Base-by-base conservation (phyloP, 2,888 invertebrate species). In the Stenoptilia bipunctidactyla region DNA sequence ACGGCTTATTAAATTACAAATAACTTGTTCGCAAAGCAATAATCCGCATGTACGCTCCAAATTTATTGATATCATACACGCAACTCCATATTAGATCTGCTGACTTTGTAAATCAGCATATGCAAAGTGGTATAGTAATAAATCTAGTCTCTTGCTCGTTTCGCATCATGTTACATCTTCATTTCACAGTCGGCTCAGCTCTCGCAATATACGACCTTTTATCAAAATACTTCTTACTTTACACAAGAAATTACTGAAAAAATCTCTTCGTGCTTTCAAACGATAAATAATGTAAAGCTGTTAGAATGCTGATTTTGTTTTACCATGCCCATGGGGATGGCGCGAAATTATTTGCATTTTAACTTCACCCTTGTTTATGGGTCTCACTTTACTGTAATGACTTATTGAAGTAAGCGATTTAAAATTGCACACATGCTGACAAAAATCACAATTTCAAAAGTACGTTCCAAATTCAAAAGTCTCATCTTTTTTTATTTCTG, bases 111-210 rank as follows among this genome's bases (percentile, higher is more conserved):
- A 85, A 85, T 85, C 85, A 85, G 85, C 85, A 84, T 84, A 84
- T 84, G 84, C 84, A 85, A 85, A 85, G 83, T 83, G 83, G 84
- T 80, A 80, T 75, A 77, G 84, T 75, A 82, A 85, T 85, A 85
- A 85, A 85, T 85, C 85, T 83, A 75, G 72, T 70, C 64, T 80
- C 82, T 83, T 80, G 84, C 84, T 84, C 85, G 85, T 85, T 85
- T 82, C 84, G 85, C 85, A 85, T 85, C 85, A 84, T 85, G 85
- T 85, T 85, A 85, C 85, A 85, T 85, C 85, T 85, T 85, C 85
- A 85, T 85, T 85, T 85, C 80, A 79, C 75, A 74, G 72, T 74
- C 76, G 74, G 75, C 77, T 76, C 76, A 77, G 76, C 76, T 80
- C 77, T 77, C 74, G 80, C 73, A 72, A 80, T 80, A 82, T 83